phyloP scores from a whole-genome alignment of 2,797 vertebrate genomes.

The Limosa lapponica region DNA sequence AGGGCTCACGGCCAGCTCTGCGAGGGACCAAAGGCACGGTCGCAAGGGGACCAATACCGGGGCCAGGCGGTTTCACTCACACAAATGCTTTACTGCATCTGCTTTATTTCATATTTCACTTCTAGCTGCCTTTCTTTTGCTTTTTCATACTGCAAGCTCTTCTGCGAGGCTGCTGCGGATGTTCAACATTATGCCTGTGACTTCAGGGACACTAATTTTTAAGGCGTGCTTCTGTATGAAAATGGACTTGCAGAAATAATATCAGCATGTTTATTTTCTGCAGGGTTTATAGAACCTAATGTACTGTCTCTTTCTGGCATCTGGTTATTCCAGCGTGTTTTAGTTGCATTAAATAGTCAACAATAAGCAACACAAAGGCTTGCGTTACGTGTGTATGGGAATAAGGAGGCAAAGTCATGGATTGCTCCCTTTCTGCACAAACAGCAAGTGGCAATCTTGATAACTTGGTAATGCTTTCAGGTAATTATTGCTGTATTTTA shows the following conservation, averaged over 20 bases:
- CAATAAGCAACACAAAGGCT: not conserved
- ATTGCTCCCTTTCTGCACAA: not conserved
- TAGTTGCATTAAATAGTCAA: not conserved
- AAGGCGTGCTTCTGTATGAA: not conserved
- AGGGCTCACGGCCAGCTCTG: not conserved
- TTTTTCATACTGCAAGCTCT: not conserved
- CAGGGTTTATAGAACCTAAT: not conserved
- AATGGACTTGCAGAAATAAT: not conserved
- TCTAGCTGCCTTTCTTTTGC: not conserved
- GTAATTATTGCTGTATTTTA: not conserved
- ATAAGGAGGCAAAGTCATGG: not conserved
- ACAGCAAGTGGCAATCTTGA: not conserved
- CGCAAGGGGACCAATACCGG: rapidly evolving
- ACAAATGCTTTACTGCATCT: not conserved
- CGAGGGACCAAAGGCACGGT: rapidly evolving
- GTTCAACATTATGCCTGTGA: not conserved
- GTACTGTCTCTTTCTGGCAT: not conserved
- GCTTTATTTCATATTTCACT: not conserved
- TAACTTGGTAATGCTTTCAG: not conserved
- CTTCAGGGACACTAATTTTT: not conserved
- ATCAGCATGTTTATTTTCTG: not conserved
- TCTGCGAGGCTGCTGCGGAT: not conserved
- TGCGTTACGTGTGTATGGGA: not conserved
- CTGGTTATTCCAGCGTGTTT: not conserved
- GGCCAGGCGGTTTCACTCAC: not conserved